phyloP scores from a whole-genome alignment of 1,140 invertebrate genomes.

The Drosophila lowei region DNA sequence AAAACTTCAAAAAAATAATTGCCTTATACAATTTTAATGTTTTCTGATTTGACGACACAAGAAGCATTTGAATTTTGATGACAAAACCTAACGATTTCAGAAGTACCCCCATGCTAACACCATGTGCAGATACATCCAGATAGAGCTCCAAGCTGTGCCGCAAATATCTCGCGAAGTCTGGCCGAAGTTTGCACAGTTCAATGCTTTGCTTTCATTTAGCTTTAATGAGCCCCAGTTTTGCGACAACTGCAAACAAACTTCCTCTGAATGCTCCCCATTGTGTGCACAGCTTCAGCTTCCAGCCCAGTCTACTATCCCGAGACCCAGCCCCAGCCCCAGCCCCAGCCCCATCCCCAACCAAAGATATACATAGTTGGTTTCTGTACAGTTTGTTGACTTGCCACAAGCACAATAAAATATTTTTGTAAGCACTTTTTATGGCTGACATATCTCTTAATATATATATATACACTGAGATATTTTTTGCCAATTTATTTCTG shows the following conservation, averaged over 20 bases:
- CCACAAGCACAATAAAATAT: constrained; percentile 68
- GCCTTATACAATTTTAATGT: too few species aligned
- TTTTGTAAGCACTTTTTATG: constrained; percentile 66
- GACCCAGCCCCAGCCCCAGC: neutral
- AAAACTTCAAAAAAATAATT: too few species aligned
- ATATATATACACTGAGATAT: constrained; percentile 23
- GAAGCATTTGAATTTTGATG: too few species aligned
- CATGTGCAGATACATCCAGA: too few species aligned
- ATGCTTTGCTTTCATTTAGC: constrained; percentile 42
- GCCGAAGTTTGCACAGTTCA: constrained; percentile 32
- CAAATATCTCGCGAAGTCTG: too few species aligned
- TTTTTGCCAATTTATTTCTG: constrained; percentile 69
- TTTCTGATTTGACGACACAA: too few species aligned
- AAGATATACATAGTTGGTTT: constrained; percentile 16
- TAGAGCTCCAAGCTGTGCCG: too few species aligned
- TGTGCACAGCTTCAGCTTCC: constrained; percentile 29
- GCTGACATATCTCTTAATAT: constrained; percentile 57
- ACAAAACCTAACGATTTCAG: too few species aligned
- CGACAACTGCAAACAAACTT: constrained; percentile 15
- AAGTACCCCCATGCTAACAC: too few species aligned
- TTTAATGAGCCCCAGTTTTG: constrained; percentile 42
- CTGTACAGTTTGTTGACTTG: constrained; percentile 62
- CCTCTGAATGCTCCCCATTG: constrained; percentile 46
- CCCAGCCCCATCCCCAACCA: constrained; percentile 4
- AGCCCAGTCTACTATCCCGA: neutral